These are phyloP conservation scores for Botia almorhae DNA, from an alignment of 2,797 vertebrate species.

Conservation along the genomic window DNA sequence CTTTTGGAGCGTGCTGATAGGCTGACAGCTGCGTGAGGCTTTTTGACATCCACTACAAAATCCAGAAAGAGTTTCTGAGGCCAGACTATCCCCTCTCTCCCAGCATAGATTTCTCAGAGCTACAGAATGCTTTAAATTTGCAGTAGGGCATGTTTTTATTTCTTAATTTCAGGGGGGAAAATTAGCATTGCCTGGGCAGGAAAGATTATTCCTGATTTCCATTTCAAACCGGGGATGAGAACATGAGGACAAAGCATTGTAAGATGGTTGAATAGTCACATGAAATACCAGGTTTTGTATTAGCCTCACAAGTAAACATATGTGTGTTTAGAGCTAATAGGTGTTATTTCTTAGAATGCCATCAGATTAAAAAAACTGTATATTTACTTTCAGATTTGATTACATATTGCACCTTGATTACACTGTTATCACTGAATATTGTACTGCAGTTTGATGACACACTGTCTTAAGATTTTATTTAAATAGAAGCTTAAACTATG, in stretches of 20 bases:
- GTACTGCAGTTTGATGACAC: too few relatives aligned
- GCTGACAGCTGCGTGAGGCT: slow-evolving; percentile 33
- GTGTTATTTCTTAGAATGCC: slow-evolving; percentile 40
- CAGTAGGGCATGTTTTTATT: slow-evolving; percentile 6
- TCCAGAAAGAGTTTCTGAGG: slow-evolving; percentile 14
- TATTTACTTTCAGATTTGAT: too few relatives aligned
- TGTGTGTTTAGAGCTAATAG: slow-evolving; percentile 41
- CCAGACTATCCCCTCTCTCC: slow-evolving; percentile 9
- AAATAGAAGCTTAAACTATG: too few relatives aligned
- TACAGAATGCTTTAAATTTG: background rate
- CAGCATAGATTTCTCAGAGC: background rate
- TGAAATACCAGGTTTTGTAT: slow-evolving; percentile 30
- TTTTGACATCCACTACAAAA: slow-evolving; percentile 33
- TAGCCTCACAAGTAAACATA: slow-evolving; percentile 36
- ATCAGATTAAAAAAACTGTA: background rate
- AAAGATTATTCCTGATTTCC: slow-evolving; percentile 61
- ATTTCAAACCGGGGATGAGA: slow-evolving; percentile 50
- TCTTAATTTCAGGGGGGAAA: slow-evolving; percentile 40
- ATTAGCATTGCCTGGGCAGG: slow-evolving; percentile 47
- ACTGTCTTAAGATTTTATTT: too few relatives aligned
- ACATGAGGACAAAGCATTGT: slow-evolving; percentile 21
- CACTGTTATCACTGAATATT: too few relatives aligned
- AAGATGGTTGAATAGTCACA: slow-evolving; percentile 11
- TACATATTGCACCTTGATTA: too few relatives aligned
- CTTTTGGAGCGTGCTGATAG: slow-evolving; percentile 37